Percentiles rank a stretch among this genome's conserved stretches.
phyloP scores from a whole-genome alignment of 2,113 vertebrate genomes.

The Burhinus bistriatus region DNA sequence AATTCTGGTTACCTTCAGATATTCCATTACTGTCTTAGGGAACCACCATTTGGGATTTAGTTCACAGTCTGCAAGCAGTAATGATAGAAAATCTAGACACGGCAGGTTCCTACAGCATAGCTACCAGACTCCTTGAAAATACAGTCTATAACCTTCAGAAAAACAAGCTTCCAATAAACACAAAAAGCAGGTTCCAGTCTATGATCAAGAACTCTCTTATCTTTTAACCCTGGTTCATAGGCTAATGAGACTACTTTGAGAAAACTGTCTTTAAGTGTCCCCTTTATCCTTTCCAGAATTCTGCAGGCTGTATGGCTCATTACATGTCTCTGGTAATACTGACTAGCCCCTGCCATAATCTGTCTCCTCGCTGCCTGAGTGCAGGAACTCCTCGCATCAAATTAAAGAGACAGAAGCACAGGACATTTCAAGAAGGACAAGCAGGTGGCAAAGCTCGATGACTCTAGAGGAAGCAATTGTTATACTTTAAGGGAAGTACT shows the following conservation, averaged over 20 bases:
- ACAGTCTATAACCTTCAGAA: not conserved
- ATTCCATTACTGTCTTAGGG: not conserved
- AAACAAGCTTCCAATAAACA: conserved; percentile 20
- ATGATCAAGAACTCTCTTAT: not conserved
- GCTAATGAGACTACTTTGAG: not conserved
- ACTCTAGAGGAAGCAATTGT: not conserved
- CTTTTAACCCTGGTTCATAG: not conserved
- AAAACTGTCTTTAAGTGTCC: not conserved
- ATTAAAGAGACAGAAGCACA: conserved; percentile 1
- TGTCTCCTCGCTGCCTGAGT: not conserved
- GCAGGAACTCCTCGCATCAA: not conserved
- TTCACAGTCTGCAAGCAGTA: not conserved
- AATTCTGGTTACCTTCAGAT: not conserved
- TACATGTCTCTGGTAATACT: not conserved
- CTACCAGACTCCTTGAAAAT: not conserved
- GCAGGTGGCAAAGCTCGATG: not conserved
- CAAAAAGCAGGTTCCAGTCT: not conserved
- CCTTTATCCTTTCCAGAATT: not conserved
- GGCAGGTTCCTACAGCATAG: not conserved
- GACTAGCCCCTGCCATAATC: not conserved
- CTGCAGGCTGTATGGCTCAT: not conserved
- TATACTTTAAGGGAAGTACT: not conserved
- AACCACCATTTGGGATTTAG: not conserved
- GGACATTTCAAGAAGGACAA: not conserved
- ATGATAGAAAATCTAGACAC: not conserved